Percentiles rank a stretch among this genome's conserved stretches.
phyloP scores from a whole-genome alignment of 2,113 vertebrate species.

The Leptocoma aspasia region DNA sequence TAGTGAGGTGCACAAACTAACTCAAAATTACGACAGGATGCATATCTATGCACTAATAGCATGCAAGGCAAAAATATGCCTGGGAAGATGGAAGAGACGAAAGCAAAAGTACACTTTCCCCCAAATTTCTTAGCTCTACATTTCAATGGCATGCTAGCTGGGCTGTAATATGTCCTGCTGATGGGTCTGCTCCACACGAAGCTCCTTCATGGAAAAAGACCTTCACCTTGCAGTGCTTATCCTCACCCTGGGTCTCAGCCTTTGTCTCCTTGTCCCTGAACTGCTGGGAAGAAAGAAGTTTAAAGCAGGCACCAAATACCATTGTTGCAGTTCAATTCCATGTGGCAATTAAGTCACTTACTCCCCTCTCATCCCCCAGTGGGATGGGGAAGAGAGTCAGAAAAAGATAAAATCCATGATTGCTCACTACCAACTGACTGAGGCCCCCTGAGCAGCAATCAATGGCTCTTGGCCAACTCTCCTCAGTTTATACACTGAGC shows the following conservation, averaged over 20 bases:
- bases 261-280: neutral
- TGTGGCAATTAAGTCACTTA: neutral
- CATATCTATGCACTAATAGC: neutral
- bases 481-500: neutral
- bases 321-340: neutral
- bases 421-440: neutral
- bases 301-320: neutral
- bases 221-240: neutral
- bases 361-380: neutral
- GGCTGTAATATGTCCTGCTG: neutral
- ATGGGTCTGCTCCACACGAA: neutral
- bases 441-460: neutral
- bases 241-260: neutral
- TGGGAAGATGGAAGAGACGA: neutral
- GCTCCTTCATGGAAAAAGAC: neutral
- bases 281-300: neutral
- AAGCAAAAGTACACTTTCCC: neutral
- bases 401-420: neutral
- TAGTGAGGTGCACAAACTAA: neutral
- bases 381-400: neutral
- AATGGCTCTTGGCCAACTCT: neutral
- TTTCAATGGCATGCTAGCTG: neutral
- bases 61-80: neutral
- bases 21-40: neutral
- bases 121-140: fast-evolving